Base-by-base conservation (phyloP, 1,140 invertebrate genomes). In the Lepidotrigona ventralis region DNA sequence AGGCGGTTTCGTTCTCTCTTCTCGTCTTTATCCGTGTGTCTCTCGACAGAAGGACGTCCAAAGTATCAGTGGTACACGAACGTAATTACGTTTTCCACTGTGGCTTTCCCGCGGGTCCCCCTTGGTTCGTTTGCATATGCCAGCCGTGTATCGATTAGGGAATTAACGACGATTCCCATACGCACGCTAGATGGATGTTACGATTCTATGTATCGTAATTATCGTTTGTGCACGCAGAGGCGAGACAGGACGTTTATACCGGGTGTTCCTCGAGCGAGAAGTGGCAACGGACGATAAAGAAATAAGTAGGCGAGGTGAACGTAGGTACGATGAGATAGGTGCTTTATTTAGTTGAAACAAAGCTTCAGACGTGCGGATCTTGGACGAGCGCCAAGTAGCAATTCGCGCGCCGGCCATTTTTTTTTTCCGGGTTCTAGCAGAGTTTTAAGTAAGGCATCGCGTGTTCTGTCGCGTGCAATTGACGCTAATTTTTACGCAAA, bases 161-260 rank as follows among this genome's bases (percentile, higher is more conserved):
- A 87, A 85, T 85, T 87, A 85, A 53, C 68, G 58, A 72, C 82
- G 68, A 83, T 85, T 88, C 72, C 70, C 72, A 85, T 88, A 83
- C 87, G 79, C 87, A 79, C 72, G 51, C 46, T 60, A 54, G 74
- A 63, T 51, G 8, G 21, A 74, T 74, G 46, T 54, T 73, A n/a
- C 63, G 73, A 71, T 72, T 84, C 58, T 73, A 74, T 46, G 39
- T 46, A 8, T 87, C 74, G 82, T 85, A 85, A 87, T 84, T 87
- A 88, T 87, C 53, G 58, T 72, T 69, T 51, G 33, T 29, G 15
- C 56, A 68, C 11, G 6, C 26, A 15, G 46, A 33, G 19, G 14
- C 17, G 26, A 29, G 12, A 21, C 29, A 33, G 15, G 0, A 8
- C 6, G 63, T n/a, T n/a, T 51, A 19, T 19, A 53, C 23, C 0